Evolutionary conservation across 2,888 invertebrate genomes (phyloP), one percentile per base, ranked within the genome.

Genomic region (Trilocha varians): DNA sequence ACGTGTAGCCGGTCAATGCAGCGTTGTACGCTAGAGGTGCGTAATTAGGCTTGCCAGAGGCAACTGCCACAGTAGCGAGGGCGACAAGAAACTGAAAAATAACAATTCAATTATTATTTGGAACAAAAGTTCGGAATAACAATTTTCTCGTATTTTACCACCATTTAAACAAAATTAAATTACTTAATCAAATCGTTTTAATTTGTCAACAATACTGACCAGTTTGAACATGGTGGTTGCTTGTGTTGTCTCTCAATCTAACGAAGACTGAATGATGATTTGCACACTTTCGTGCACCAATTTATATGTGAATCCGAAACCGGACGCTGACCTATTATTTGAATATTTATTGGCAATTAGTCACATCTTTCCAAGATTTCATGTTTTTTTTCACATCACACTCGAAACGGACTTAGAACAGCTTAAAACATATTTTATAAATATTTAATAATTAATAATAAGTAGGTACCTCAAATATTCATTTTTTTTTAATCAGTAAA

Each of bases 291-390:
- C 42, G 38, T n/a, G 35, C 14, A 36, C 32, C 40, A 44, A 53
- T 59, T 48, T 59, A 59, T 59, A 59, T 41, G 36, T 43, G 36
- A 38, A 25, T 36, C 38, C 44, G 48, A 52, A 55, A 58, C 53
- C 50, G 59, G 55, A 53, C 47, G 25, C 13, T 13, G 40, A 45
- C 44, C 39, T 39, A 46, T 52, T 45, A 40, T 48, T 45, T 43
- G 38, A 44, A 38, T 16, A 33, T 43, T 18, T 14, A 43, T 16
- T 38, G 45, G 36, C 36, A 36, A 16, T 25, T 25, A 25, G 11
- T 25, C 11, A 25, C 8, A 25, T 25, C 25, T 25, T 25, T 11
- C 11, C 8, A 25, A 25, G 25, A 25, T 5, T 25, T 2, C 25
- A 25, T 9, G 2, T 25, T 25, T 25, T 25, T 25, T 1, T 25